A percentile compares a stretch with the other conserved stretches of the same genome.
phyloP scores from a whole-genome alignment of 2,113 vertebrate genomes.

The Corapipo altera region DNA sequence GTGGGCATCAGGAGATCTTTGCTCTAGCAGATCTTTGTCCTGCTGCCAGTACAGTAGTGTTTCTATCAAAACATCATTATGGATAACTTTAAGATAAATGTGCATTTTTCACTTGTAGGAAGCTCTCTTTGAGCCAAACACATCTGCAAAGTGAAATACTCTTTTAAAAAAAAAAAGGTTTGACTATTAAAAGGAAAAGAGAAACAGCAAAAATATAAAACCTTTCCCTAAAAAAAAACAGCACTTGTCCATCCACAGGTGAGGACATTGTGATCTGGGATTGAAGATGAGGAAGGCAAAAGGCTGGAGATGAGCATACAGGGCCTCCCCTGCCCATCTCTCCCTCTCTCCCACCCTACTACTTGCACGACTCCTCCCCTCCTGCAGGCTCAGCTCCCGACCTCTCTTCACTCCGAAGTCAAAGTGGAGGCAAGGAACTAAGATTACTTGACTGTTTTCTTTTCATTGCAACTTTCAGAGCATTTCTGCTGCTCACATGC shows the following conservation, averaged over 20 bases:
- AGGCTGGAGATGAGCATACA: background rate
- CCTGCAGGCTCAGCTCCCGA: background rate
- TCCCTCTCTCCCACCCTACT: background rate
- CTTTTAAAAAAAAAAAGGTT: background rate
- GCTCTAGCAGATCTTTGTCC: background rate
- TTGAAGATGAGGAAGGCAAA: background rate
- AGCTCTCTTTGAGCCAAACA: background rate
- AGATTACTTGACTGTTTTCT: background rate
- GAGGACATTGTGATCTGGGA: conserved; percentile 23
- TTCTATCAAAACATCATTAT: conserved; percentile 3
- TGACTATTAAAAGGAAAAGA: conserved; percentile 4
- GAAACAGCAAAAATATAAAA: conserved; percentile 50
- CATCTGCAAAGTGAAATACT: background rate
- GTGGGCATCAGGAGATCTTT: background rate
- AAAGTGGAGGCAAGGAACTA: background rate
- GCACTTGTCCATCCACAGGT: background rate
- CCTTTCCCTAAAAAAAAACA: conserved; percentile 14
- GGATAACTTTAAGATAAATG: background rate
- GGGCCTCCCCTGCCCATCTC: too few relatives aligned
- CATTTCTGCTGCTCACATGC: background rate
- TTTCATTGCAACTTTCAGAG: background rate
- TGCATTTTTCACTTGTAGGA: background rate
- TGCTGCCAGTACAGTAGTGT: background rate
- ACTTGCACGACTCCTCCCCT: background rate
- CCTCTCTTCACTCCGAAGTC: background rate